phyloP scores from a whole-genome alignment of 2,888 invertebrate genomes.

The Fissipunctia ypsillon region DNA sequence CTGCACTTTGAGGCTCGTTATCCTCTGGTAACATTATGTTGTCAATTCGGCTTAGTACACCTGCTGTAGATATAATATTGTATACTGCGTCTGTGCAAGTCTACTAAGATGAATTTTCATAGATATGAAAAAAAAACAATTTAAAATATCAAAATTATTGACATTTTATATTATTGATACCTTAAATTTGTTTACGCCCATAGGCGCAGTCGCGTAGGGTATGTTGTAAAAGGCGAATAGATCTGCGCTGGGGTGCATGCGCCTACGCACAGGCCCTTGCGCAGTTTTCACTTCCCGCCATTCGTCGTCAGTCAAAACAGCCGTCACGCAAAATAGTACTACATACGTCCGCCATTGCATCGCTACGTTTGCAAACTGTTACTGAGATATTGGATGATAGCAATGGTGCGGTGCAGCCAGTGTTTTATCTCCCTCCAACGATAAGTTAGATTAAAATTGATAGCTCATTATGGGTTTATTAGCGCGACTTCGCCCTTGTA shows the following conservation, averaged over 20 bases:
- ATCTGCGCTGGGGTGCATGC: conserved; percentile 63
- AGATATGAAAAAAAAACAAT: no score
- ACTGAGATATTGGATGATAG: not conserved
- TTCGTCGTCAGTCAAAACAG: conserved; percentile 26
- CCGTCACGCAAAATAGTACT: conserved; percentile 22
- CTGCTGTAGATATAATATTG: no score
- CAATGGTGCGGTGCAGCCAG: not conserved
- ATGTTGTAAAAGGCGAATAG: conserved; percentile 72
- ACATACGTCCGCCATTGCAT: conserved; percentile 30
- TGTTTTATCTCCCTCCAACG: not conserved
- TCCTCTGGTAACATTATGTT: no score
- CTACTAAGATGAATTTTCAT: no score
- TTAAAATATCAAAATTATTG: no score
- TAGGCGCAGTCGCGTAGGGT: conserved; percentile 75
- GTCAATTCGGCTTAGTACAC: no score
- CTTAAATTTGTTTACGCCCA: conserved; percentile 66
- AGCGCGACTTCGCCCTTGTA: no score
- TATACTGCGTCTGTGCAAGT: no score
- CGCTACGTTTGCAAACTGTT: conserved; percentile 20
- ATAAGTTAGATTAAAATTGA: no score
- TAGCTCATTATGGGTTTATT: no score
- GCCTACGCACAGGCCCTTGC: conserved; percentile 73
- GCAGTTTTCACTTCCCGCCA: conserved; percentile 64
- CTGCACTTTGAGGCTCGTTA: no score
- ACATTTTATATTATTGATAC: no score